Evolutionary conservation across 2,888 invertebrate species (phyloP), one percentile per base, ranked within the genome.

Genomic region (Lapara coniferarum): DNA sequence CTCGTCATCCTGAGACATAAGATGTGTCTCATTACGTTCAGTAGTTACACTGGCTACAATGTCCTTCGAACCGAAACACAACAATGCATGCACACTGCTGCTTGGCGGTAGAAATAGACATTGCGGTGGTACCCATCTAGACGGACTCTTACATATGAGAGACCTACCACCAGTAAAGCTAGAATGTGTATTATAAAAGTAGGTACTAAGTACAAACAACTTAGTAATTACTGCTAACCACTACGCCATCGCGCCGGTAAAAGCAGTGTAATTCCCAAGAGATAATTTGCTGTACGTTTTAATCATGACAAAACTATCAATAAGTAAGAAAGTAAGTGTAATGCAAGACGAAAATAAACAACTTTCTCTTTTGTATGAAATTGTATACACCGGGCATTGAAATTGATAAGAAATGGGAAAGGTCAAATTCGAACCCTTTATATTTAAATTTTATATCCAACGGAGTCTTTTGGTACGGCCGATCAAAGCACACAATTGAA

Each of bases 241-340:
- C n/a, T n/a, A n/a, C n/a, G n/a, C n/a, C n/a, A n/a, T n/a, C n/a
- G 25, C 25, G 25, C 25, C 25, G 56, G 56, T 59, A 59, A 59
- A 59, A 59, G 37, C n/a, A n/a, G 37, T 37, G 13, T 56, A 25
- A 56, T 58, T 30, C 57, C 37, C 57, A 30, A 68, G 72, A 57
- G 69, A 58, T 58, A 30, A 30, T 13, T 56, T 37, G 37, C 57
- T 25, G 25, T 12, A 56, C 56, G 56, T 5, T 56, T 12, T 16
- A 44, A 46, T 44, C 59, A 46, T 59, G 46, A 49, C 13, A 19
- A 63, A 63, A 19, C 49, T 46, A 59, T 16, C 16, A 59, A 16
- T 46, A 59, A 46, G 44, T 46, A 63, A 63, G 63, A 63, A 63
- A 63, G 16, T 63, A 63, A 19, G 49, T 2, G 19, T 19, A 19